A percentile compares a stretch with the other conserved stretches of the same genome.
These are phyloP conservation scores for Paracentrotus lividus DNA, from an alignment of 53 echinoderm and acorn worm species.

Conservation along the genomic window DNA sequence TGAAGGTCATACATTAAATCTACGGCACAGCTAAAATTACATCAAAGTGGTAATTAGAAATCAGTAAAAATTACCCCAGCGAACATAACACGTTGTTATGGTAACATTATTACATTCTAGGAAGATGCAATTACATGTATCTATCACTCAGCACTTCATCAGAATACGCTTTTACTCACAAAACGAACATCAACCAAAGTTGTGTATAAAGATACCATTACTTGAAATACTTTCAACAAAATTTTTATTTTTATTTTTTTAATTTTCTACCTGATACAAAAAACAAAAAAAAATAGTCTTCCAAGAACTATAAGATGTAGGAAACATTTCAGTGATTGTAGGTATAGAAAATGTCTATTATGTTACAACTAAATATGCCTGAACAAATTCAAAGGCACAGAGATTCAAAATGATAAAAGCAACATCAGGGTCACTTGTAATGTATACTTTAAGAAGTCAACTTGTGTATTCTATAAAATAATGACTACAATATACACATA, in stretches of 20 bases:
- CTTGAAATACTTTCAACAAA: background rate
- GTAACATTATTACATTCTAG: no score
- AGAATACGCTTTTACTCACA: background rate
- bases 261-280: no score
- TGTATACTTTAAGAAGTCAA: background rate
- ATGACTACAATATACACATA: no score
- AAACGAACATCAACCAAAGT: background rate
- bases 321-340: constrained; percentile 10
- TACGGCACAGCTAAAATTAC: no score
- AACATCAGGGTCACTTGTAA: background rate
- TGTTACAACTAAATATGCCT: background rate
- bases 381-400: constrained; percentile 33
- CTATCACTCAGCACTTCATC: background rate
- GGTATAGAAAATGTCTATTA: background rate
- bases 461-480: background rate
- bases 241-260: no score
- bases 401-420: background rate
- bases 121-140: no score
- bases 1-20: no score
- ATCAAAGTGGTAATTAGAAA: no score
- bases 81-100: background rate
- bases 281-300: no score
- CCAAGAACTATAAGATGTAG: no score
- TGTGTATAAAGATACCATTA: background rate
- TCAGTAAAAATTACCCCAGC: no score